phyloP scores from a whole-genome alignment of 2,797 vertebrate species.

The Tapirus indicus region DNA sequence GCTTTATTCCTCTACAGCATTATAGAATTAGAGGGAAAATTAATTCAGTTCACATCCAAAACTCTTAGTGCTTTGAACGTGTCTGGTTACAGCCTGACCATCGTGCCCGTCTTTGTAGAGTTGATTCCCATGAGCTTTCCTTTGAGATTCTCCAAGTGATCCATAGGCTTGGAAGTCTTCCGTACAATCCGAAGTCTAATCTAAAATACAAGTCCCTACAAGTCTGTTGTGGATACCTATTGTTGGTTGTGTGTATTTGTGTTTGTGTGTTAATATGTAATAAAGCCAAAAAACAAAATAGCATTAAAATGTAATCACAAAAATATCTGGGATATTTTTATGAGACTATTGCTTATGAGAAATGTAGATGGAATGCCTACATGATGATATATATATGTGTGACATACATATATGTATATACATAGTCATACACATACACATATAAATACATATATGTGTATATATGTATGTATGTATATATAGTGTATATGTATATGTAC shows the following conservation, averaged over 20 bases:
- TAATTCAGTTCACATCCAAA: conserved; percentile 33
- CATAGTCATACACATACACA: neutral
- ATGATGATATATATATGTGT: neutral
- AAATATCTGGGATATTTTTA: neutral
- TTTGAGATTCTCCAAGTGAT: neutral
- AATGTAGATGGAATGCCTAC: neutral
- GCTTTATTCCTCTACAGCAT: conserved; percentile 34
- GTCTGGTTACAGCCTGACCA: conserved; percentile 50
- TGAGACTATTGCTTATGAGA: neutral
- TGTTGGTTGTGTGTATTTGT: neutral
- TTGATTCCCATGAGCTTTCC: conserved; percentile 62
- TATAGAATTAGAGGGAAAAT: conserved; percentile 36
- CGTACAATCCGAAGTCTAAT: neutral
- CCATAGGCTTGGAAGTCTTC: neutral
- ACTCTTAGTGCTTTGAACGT: neutral
- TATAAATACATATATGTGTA: neutral
- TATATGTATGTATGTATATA: no score
- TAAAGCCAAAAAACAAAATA: neutral
- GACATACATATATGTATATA: neutral
- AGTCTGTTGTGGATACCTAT: neutral
- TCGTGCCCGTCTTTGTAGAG: conserved; percentile 53
- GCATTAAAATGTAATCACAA: neutral
- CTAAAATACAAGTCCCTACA: neutral
- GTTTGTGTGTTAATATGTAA: neutral
- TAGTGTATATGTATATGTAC: no score